These are phyloP conservation scores for Phaonia tiefii DNA, from an alignment of 2,888 invertebrate genomes.

Conservation along the genomic window DNA sequence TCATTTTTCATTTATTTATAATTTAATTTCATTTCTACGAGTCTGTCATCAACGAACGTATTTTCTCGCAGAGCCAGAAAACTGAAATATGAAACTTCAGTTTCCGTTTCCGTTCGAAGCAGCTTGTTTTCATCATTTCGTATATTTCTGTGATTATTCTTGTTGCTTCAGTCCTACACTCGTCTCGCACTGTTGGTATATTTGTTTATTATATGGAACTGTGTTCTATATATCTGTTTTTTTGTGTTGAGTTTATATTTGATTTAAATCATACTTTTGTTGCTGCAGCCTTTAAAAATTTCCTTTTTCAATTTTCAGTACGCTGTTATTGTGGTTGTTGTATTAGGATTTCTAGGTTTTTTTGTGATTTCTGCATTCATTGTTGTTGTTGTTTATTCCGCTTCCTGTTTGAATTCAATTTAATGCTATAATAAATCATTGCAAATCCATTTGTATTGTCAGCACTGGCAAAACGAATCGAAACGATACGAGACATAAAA, in stretches of 20 bases:
- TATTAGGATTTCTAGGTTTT: slow-evolving; percentile 44
- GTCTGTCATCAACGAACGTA: not conserved
- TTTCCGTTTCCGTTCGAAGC: slow-evolving; percentile 51
- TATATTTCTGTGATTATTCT: not conserved
- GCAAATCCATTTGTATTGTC: slow-evolving; percentile 78
- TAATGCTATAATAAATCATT: slow-evolving; percentile 79
- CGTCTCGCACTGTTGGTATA: slow-evolving; percentile 30
- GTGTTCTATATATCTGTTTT: not conserved
- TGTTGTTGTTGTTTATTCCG: slow-evolving; percentile 27
- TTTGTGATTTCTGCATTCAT: not conserved
- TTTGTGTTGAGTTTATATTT: slow-evolving; percentile 44
- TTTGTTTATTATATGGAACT: slow-evolving; percentile 48
- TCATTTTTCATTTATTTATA: slow-evolving; percentile 1
- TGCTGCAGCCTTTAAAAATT: not conserved
- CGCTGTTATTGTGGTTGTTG: not conserved
- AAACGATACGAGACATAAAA: not conserved
- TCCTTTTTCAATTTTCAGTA: slow-evolving; percentile 18
- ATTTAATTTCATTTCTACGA: slow-evolving; percentile 28
- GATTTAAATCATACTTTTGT: slow-evolving; percentile 60
- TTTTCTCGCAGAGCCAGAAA: not conserved
- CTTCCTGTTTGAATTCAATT: slow-evolving; percentile 72
- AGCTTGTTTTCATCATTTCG: slow-evolving; percentile 20
- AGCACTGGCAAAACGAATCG: slow-evolving; percentile 69
- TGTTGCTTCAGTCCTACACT: not conserved
- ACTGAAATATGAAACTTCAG: slow-evolving; percentile 35